Percentiles rank a stretch among this genome's conserved stretches.
Evolutionary conservation across 2,888 invertebrate species (phyloP).

Genomic region (Ganaspis brasiliensis): DNA sequence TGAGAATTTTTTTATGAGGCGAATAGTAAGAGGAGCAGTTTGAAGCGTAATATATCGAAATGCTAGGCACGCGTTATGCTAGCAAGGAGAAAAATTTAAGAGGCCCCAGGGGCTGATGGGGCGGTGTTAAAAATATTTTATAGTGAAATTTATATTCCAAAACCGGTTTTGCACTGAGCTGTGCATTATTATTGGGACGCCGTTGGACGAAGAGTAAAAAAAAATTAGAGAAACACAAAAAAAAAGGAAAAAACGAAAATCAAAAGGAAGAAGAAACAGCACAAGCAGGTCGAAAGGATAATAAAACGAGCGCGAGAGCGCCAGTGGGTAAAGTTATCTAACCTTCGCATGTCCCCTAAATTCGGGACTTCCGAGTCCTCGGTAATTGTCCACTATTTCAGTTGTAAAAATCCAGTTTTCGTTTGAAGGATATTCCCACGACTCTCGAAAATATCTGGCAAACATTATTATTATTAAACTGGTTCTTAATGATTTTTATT

Average conservation of each 20-base stretch:
- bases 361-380: constrained; percentile 40
- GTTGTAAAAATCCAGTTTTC: constrained; percentile 16
- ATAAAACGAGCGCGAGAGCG: constrained; percentile 50
- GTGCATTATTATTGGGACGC: constrained; percentile 36
- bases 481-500: constrained; percentile 6
- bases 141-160: constrained; percentile 62
- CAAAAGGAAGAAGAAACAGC: constrained; percentile 42
- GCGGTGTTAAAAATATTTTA: constrained; percentile 63
- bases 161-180: constrained; percentile 58
- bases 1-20: constrained; percentile 21
- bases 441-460: background rate
- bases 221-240: no score
- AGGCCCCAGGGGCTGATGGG: constrained; percentile 45
- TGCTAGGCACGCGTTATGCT: constrained; percentile 41
- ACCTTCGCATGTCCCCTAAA: constrained; percentile 40
- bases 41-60: constrained; percentile 26
- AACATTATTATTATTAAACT: constrained; percentile 13
- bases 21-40: constrained; percentile 23
- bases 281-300: constrained; percentile 26
- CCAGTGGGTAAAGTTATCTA: constrained; percentile 34
- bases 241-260: constrained; percentile 35
- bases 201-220: background rate
- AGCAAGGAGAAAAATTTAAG: constrained; percentile 15
- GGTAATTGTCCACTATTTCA: constrained; percentile 20
- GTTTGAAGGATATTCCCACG: constrained; percentile 29